phyloP scores from a whole-genome alignment of 2,888 invertebrate species.

The Latrodectus elegans region DNA sequence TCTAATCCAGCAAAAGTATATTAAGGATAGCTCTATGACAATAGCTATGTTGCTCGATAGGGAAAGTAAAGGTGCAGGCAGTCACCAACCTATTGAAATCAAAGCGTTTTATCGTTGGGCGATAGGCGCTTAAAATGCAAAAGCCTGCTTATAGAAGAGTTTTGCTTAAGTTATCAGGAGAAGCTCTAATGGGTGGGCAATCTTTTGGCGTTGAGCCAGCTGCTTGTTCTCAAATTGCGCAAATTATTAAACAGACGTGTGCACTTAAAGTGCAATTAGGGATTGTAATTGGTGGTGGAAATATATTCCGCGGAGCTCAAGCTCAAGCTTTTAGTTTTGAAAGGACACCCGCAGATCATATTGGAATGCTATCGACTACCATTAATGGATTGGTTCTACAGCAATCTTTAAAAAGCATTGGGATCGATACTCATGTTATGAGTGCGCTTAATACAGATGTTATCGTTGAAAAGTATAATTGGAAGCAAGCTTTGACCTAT shows the following conservation, averaged over 20 bases:
- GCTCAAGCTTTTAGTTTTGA: conserved; percentile 6
- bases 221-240: not conserved
- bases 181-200: conserved; percentile 1
- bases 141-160: not conserved
- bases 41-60: not conserved
- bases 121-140: too few species aligned
- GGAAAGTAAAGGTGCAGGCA: too few species aligned
- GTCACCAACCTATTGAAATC: too few species aligned
- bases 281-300: conserved; percentile 53
- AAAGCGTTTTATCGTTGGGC: too few species aligned
- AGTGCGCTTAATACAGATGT: conserved; percentile 12
- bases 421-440: conserved; percentile 3
- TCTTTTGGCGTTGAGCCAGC: not conserved
- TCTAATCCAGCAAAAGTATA: not conserved
- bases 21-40: not conserved
- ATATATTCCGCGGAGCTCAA: conserved; percentile 44
- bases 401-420: not conserved
- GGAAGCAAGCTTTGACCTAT: conserved; percentile 28
- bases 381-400: conserved; percentile 34
- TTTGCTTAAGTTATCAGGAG: conserved; percentile 1
- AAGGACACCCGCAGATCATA: conserved; percentile 19
- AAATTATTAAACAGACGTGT: not conserved
- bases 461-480: conserved; percentile 26
- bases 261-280: conserved; percentile 27
- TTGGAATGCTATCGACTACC: conserved; percentile 57